Evolutionary conservation across 2,888 invertebrate species (phyloP), one percentile per base, ranked within the genome.

Genomic region (Nomada hirtipes): DNA sequence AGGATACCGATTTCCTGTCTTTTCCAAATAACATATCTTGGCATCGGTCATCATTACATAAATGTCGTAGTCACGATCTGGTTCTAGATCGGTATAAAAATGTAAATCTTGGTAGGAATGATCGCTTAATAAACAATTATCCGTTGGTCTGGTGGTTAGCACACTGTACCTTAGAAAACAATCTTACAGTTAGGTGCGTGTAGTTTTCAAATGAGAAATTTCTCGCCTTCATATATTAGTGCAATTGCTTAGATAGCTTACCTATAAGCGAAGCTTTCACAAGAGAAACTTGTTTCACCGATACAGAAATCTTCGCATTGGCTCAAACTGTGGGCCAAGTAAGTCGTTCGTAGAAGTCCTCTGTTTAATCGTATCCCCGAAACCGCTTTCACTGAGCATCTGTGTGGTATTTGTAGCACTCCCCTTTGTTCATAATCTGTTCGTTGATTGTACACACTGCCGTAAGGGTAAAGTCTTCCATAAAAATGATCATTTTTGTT

Each of bases 51-150:
- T 95, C 95, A 97, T 96, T 0, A 96, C 96, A 90, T 97, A 98
- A 29, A 97, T 96, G 89, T 98, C 97, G 59, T 96, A 97, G 78
- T 97, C 96, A 20, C 96, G 95, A 90, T 96, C 96, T 0, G 96
- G 96, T 86, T 96, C 95, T 55, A 96, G 94, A 88, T 98, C 97
- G 0, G 96, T 96, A 82, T 97, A 97, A 89, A 97, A 95, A 86
- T 97, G 96, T 50, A 97, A 92, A 26, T 96, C 95, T 84, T 96
- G 95, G 85, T 97, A 96, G 0, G 96, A 95, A 11, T 96, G 94
- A 89, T 96, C 96, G 86, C 97, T 97, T 3, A 97, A 94, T 92
- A 96, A 96, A 87, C 97, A 98, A 92, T 98, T 98, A 89, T 97
- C 97, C 0, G 95, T 95, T 0, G 95, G 95, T 0, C 95, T 94